Evolutionary conservation across 1,140 invertebrate species (phyloP).

Genomic region (Temnothorax curvispinosus): DNA sequence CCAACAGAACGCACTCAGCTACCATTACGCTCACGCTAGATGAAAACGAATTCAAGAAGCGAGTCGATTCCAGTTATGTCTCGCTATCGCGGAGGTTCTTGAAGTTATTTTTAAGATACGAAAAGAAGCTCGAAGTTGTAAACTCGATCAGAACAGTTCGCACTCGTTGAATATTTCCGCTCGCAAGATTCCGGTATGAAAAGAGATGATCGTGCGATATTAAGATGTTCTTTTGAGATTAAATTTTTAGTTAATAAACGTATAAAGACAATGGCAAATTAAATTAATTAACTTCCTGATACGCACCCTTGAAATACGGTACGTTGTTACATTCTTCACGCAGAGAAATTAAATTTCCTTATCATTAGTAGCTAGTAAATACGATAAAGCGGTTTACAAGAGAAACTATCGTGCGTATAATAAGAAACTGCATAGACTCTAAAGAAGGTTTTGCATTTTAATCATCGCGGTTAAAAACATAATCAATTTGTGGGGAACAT

Average conservation of each 20-base stretch:
- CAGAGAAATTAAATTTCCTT: not conserved
- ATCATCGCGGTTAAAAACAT: conserved; percentile 25
- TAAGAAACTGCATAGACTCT: not conserved
- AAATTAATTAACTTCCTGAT: not conserved
- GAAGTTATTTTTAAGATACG: conserved; percentile 12
- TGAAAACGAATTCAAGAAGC: conserved; percentile 54
- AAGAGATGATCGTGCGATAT: not conserved
- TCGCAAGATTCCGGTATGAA: not conserved
- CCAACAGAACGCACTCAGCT: conserved; percentile 54
- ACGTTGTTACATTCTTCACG: not conserved
- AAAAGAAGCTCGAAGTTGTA: not conserved
- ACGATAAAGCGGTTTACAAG: not conserved
- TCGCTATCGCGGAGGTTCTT: not conserved
- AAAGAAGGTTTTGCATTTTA: not conserved
- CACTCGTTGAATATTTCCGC: not conserved
- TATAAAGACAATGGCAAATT: conserved; percentile 16
- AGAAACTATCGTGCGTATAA: not conserved
- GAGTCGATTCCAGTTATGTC: conserved; percentile 24
- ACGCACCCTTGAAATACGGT: not conserved
- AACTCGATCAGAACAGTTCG: conserved; percentile 4
- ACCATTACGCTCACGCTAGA: conserved; percentile 29
- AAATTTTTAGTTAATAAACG: not conserved
- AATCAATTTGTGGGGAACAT: conserved; percentile 2
- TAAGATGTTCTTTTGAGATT: not conserved
- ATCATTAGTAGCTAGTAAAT: not conserved